Base-by-base conservation (phyloP, 2,113 vertebrate genomes). In the Synodontis membranacea region DNA sequence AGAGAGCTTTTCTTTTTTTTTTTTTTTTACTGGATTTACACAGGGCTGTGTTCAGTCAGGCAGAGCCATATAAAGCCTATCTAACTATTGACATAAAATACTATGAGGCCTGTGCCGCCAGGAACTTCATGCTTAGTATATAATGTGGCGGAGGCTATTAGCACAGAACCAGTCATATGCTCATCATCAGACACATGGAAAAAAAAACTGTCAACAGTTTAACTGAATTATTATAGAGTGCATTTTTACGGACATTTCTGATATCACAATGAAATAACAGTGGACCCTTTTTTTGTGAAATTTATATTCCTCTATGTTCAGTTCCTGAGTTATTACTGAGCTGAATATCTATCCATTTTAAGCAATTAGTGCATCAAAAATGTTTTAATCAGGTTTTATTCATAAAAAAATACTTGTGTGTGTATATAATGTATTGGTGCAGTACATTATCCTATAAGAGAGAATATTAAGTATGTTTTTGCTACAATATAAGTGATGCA, bases 1-100 rank as follows among this genome's bases (percentile, higher is more conserved):
- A 92, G 82, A 50, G 75, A 21, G 34, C 86, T 46, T 86, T 84
- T 46, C 86, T 87, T 87, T 37, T 42, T 44, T 86, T 88, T 87
- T 87, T 37, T 42, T 44, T 86, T 88, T 66, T 78, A 21, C 23
- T 19, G 3, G 31, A 50, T 85, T 85, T 46, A 44, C 17, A 14
- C 4, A 14, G 28, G 14, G n/a, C 37, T 70, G 1, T 39, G 39
- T 56, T 62, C 5, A 44, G 37, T 60, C 70, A 2, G 21, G n/a
- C 58, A 34, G 46, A 28, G 31, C 25, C 34, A 44, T 14, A 10
- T 54, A 37, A n/a, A 72, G 21, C 14, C 62, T 34, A 17, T 11
- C 7, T 46, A 31, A 28, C 10, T 11, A 5, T 28, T 66, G 31
- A 54, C 66, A 11, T 72, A 34, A n/a, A 23, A 60, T 11, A 15